These are phyloP conservation scores for Orthosia gothica DNA, from an alignment of 2,888 invertebrate species.

Conservation along the genomic window DNA sequence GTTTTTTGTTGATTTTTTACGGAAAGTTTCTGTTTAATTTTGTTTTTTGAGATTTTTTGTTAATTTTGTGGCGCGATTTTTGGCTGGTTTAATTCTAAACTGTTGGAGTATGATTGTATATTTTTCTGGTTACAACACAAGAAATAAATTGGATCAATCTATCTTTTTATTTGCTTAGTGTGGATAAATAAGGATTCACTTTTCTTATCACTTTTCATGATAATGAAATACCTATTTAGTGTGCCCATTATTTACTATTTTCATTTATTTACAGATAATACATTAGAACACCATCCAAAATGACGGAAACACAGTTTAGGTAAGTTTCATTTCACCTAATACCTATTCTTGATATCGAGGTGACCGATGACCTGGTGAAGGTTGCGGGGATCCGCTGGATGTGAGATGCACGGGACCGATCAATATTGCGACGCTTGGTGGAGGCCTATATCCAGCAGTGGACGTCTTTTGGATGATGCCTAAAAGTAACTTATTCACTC, in stretches of 20 bases:
- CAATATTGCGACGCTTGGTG: too few species aligned
- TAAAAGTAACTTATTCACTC: too few species aligned
- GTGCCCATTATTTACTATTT: not conserved
- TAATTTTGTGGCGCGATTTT: slow-evolving; percentile 6
- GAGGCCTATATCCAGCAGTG: too few species aligned
- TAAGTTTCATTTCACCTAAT: slow-evolving; percentile 5
- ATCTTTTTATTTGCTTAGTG: not conserved
- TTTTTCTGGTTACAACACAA: not conserved
- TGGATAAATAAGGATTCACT: too few species aligned
- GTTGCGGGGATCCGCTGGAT: too few species aligned
- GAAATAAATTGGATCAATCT: not conserved
- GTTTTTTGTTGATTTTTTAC: not conserved
- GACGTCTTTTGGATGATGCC: too few species aligned
- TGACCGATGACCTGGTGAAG: too few species aligned
- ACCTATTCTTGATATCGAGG: too few species aligned
- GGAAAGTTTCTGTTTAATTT: slow-evolving; percentile 29
- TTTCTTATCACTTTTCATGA: too few species aligned
- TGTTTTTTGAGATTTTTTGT: slow-evolving; percentile 2
- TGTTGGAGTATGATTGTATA: too few species aligned
- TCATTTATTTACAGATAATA: slow-evolving; percentile 45
- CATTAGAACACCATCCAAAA: slow-evolving; percentile 25
- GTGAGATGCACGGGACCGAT: too few species aligned
- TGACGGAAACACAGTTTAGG: slow-evolving; percentile 62
- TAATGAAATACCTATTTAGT: not conserved
- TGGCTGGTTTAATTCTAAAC: not conserved